Percentiles rank a stretch among this genome's conserved stretches.
Conservation (phyloP, 2,797 vertebrate species). For the Sorex maritimensis region DNA sequence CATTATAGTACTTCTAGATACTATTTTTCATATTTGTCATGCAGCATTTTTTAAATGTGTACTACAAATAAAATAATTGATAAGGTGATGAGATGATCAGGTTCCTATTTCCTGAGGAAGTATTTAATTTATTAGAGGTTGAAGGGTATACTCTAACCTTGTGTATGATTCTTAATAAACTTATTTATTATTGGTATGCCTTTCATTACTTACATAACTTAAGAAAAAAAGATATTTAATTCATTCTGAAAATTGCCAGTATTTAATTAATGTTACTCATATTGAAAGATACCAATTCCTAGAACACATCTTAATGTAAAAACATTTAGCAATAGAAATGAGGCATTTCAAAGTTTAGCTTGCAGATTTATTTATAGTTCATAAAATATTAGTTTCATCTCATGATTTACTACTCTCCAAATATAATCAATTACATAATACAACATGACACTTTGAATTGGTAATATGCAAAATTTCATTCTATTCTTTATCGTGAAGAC, state of each 20-base stretch:
- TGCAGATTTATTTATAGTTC: neutral
- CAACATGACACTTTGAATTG: conserved; percentile 60
- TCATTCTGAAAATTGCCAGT: conserved; percentile 14
- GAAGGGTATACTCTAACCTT: neutral
- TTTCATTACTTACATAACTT: conserved; percentile 6
- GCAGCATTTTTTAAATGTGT: neutral
- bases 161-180: conserved; percentile 19
- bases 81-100: neutral
- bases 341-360: conserved; percentile 12
- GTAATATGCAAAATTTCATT: conserved; percentile 51
- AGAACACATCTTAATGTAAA: conserved; percentile 17
- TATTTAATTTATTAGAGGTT: neutral
- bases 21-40: neutral
- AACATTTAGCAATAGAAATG: conserved; percentile 1
- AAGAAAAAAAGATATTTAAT: neutral
- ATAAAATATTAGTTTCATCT: conserved; percentile 59
- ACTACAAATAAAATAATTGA: neutral
- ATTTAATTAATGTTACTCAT: conserved; percentile 32
- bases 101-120: neutral
- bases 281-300: neutral
- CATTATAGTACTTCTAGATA: too few species aligned
- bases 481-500: conserved; percentile 61
- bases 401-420: conserved; percentile 57
- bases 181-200: neutral
- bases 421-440: conserved; percentile 54